Conservation (phyloP, 2,797 vertebrate genomes). For the Oreochromis grahami region DNA sequence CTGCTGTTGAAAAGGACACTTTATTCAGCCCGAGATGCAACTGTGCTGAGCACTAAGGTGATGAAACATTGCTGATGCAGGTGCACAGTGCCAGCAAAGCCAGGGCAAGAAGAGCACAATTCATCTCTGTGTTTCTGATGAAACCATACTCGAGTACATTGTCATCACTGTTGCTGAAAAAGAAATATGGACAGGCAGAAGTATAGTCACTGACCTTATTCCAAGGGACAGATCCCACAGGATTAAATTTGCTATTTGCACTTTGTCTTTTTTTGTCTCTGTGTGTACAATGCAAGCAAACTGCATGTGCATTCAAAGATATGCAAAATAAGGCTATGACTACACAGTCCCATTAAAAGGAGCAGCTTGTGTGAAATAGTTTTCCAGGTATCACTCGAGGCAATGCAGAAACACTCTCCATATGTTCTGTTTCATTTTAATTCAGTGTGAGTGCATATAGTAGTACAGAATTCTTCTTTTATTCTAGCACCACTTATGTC, state of each 20-base stretch:
- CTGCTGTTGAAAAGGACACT: background rate
- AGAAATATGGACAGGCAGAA: background rate
- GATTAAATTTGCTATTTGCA: background rate
- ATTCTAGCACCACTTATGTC: conserved; percentile 27
- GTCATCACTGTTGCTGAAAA: background rate
- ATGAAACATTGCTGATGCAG: conserved; percentile 33
- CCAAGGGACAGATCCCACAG: background rate
- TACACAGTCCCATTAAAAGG: background rate
- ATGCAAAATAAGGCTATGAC: background rate
- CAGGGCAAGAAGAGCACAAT: background rate
- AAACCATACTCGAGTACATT: background rate
- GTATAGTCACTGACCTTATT: background rate
- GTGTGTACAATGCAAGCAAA: background rate
- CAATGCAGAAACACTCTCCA: conserved; percentile 19
- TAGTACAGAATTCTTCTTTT: conserved; percentile 14
- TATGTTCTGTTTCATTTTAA: conserved; percentile 30
- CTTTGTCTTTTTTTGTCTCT: background rate
- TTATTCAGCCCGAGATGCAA: background rate
- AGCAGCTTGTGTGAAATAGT: conserved; percentile 9
- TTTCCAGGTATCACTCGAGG: conserved; percentile 32
- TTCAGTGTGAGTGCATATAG: conserved; percentile 4
- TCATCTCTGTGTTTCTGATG: background rate
- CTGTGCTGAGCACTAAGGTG: conserved; percentile 10
- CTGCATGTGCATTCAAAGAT: background rate
- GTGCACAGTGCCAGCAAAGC: conserved; percentile 6